Evolutionary conservation across 2,113 vertebrate species (phyloP).

Genomic region (Alouatta palliata): DNA sequence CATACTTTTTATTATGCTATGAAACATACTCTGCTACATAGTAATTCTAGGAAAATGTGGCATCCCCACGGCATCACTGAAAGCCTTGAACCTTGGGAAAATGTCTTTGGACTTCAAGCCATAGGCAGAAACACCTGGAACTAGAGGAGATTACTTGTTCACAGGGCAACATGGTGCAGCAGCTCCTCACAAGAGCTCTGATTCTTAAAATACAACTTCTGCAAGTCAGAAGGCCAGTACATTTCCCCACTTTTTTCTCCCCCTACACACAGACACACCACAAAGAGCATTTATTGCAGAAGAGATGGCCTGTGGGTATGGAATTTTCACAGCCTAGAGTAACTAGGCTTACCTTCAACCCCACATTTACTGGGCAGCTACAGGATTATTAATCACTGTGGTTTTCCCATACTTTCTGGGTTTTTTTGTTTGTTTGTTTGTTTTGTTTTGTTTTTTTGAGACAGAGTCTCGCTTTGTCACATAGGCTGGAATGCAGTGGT

Average conservation of each 20-base stretch:
- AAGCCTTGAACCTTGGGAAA: background rate
- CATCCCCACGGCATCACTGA: background rate
- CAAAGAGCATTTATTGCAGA: background rate
- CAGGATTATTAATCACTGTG: background rate
- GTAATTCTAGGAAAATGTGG: background rate
- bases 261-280: background rate
- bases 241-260: accelerated
- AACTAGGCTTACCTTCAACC: background rate
- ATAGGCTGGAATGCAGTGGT: too few relatives aligned
- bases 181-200: background rate
- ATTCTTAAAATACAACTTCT: background rate
- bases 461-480: too few relatives aligned
- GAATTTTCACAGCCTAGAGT: background rate
- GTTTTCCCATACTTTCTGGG: background rate
- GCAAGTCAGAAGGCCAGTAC: background rate
- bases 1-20: accelerated
- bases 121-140: background rate
- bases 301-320: background rate
- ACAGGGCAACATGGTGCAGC: background rate
- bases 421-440: too few relatives aligned
- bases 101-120: background rate
- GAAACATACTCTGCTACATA: background rate
- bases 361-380: background rate
- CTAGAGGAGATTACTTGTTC: too few relatives aligned
- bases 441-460: too few relatives aligned